phyloP scores from a whole-genome alignment of 1,140 invertebrate genomes.

The Eriosoma lanigerum region DNA sequence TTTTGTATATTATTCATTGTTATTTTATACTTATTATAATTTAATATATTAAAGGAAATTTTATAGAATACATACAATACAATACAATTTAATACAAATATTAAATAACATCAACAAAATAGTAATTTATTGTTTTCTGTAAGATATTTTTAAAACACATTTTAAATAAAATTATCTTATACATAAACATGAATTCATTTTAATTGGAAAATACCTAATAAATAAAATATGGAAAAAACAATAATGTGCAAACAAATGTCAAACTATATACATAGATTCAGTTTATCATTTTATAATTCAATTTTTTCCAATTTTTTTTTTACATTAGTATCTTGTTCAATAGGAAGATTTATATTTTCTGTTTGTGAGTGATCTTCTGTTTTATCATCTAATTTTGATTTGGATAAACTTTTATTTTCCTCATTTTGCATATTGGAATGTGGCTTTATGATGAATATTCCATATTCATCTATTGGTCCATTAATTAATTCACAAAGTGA shows the following conservation, averaged over 20 bases:
- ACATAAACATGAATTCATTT: constrained; percentile 4
- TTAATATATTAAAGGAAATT: too few species aligned
- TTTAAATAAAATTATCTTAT: too few species aligned
- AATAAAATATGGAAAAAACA: constrained; percentile 18
- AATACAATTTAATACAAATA: too few species aligned
- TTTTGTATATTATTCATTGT: too few species aligned
- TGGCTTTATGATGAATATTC: background rate
- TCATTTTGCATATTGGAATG: background rate
- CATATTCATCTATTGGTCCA: constrained; percentile 30
- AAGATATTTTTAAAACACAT: too few species aligned
- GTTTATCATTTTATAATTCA: background rate
- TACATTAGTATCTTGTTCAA: background rate
- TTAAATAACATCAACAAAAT: too few species aligned
- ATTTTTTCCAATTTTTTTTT: constrained; percentile 5
- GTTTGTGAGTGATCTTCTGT: background rate
- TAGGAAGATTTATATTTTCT: background rate
- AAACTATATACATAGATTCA: background rate
- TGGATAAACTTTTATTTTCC: background rate
- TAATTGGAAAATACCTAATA: constrained; percentile 20
- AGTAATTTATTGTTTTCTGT: too few species aligned
- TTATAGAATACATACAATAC: too few species aligned
- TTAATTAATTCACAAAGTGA: constrained; percentile 72
- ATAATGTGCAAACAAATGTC: background rate
- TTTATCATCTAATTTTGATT: background rate
- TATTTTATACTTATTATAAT: too few species aligned